These are phyloP conservation scores for Muraenolepis orangiensis DNA, from an alignment of 2,797 vertebrate species.

Conservation along the genomic window DNA sequence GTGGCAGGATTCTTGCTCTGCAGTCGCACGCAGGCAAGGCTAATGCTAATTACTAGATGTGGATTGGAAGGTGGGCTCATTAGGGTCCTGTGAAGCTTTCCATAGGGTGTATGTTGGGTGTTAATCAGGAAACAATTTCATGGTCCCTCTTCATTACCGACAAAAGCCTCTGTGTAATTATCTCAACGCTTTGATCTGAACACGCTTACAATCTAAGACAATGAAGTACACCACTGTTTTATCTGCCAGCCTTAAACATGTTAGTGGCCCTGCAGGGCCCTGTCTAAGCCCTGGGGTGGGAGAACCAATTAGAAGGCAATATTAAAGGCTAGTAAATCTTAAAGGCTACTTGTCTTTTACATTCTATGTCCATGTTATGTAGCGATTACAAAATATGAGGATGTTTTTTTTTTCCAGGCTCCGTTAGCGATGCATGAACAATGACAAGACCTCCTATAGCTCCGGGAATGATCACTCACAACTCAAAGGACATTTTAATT, in stretches of 20 bases:
- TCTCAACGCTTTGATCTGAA: not conserved
- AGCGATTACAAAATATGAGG: no score
- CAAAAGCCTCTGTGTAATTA: conserved; percentile 7
- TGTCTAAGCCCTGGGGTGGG: not conserved
- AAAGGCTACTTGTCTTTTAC: not conserved
- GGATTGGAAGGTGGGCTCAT: conserved; percentile 21
- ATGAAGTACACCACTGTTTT: not conserved
- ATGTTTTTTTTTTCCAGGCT: no score
- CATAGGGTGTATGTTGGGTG: conserved; percentile 16
- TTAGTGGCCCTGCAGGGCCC: not conserved
- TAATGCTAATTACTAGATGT: conserved; percentile 32
- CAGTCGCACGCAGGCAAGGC: conserved; percentile 11
- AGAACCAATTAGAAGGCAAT: not conserved
- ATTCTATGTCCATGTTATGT: no score
- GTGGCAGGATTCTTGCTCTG: conserved; percentile 20
- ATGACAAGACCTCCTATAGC: no score
- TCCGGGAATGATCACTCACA: no score
- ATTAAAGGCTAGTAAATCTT: not conserved
- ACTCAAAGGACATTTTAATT: no score
- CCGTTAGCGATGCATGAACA: no score
- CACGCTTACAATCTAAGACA: not conserved
- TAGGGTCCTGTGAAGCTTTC: conserved; percentile 12
- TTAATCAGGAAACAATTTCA: conserved; percentile 6
- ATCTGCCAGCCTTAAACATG: not conserved
- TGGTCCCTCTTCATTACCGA: conserved; percentile 15